Base-by-base conservation (phyloP, 2,888 invertebrate genomes). In the Candidula unifasciata region DNA sequence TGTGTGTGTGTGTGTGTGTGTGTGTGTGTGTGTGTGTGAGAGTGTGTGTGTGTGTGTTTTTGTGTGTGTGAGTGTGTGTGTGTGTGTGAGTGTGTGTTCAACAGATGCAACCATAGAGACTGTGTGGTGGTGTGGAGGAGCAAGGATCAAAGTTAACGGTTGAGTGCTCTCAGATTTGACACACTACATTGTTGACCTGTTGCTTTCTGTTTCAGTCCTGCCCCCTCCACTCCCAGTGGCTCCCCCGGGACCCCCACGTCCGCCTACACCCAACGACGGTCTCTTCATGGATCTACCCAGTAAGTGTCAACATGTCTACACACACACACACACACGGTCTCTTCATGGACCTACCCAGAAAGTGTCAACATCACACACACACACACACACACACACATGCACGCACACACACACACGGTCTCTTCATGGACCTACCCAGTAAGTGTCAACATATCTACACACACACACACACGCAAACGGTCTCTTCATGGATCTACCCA, bases 261-360 rank as follows among this genome's bases (percentile, higher is more conserved):
- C 66, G 5, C 66, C n/a, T 27, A n/a, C n/a, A 10, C n/a, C n/a
- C 6, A 66, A 66, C n/a, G 66, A 66, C 27, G 66, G 66, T 66
- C n/a, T 66, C 24, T 66, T 66, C n/a, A 66, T 66, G 66, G 66
- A 66, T 10, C 6, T 66, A 27, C 66, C 66, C n/a, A n/a, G 69
- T 69, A 35, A 69, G 69, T 69, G 21, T 66, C 66, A 27, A 13
- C 27, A 3, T 66, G 10, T 27, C 27, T 66, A n/a, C n/a, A n/a
- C 27, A n/a, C n/a, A n/a, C n/a, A n/a, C n/a, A n/a, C n/a, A n/a
- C 60, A 10, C 24, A 10, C 60, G 5, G 60, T 60, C 60, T 60
- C 8, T 60, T 18, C 18, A 18, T 60, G 24, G 18, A 2, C 3
- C 16, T 16, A n/a, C n/a, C 5, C n/a, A n/a, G 5, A 18, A n/a